These are phyloP conservation scores for Scaptomyza montana DNA, from an alignment of 1,140 invertebrate genomes.

Conservation along the genomic window DNA sequence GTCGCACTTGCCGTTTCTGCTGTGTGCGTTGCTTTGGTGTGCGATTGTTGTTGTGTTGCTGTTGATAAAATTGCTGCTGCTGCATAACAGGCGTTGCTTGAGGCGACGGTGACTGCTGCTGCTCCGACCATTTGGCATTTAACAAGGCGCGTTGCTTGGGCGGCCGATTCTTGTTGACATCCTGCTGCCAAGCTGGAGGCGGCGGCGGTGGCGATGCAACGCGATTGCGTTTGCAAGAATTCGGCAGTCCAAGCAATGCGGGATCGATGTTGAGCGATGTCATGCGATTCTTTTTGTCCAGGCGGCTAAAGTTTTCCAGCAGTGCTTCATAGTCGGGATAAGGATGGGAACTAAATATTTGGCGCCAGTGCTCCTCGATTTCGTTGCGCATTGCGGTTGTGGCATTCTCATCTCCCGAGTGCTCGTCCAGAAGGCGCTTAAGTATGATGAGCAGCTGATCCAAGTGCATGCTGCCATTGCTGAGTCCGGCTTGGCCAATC, in stretches of 20 bases:
- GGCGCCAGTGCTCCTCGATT: conserved; percentile 84
- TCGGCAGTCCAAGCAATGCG: conserved; percentile 55
- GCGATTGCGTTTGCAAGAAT: conserved; percentile 27
- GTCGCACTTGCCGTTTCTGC: neutral
- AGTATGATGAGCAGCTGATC: conserved; percentile 83
- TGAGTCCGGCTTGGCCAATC: conserved; percentile 85
- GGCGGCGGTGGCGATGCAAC: conserved; percentile 27
- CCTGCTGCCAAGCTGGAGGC: conserved; percentile 32
- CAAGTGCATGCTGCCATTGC: conserved; percentile 84
- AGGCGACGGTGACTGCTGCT: neutral
- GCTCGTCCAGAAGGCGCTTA: conserved; percentile 82
- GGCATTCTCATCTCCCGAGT: conserved; percentile 79
- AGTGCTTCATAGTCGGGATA: conserved; percentile 84
- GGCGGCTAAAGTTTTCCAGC: conserved; percentile 80
- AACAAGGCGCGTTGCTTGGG: conserved; percentile 10
- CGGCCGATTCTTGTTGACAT: conserved; percentile 6
- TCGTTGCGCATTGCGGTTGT: conserved; percentile 81
- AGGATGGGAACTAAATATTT: conserved; percentile 84
- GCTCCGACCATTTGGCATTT: conserved; percentile 15
- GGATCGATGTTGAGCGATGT: conserved; percentile 61
- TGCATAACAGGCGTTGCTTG: neutral
- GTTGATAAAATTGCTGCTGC: conserved; percentile 9
- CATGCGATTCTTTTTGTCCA: conserved; percentile 68
- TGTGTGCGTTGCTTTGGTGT: conserved; percentile 22
- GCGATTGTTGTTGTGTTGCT: conserved; percentile 9